phyloP scores from a whole-genome alignment of 1,140 invertebrate genomes.

The Augochlora pura region DNA sequence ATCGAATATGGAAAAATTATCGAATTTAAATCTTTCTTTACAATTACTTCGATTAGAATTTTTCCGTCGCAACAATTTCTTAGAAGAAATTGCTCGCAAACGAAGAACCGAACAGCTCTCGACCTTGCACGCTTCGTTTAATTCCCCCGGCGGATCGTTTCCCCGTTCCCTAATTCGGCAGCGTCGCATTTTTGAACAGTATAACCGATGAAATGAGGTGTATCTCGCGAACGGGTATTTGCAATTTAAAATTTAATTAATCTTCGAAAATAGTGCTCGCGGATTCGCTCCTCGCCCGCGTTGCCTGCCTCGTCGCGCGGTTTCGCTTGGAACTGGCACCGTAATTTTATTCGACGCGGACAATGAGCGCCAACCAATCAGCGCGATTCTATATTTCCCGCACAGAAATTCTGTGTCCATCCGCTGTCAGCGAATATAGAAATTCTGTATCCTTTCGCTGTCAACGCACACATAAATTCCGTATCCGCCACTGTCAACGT shows the following conservation, averaged over 20 bases:
- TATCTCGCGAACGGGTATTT: not conserved
- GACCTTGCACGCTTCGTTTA: not conserved
- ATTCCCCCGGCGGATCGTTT: not conserved
- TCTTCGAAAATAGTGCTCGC: not conserved
- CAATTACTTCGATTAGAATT: no score
- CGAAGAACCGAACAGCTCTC: not conserved
- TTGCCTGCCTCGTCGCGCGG: not conserved
- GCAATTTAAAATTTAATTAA: constrained; percentile 39
- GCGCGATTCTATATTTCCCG: no score
- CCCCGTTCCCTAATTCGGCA: not conserved
- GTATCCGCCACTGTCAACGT: no score
- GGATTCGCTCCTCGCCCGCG: not conserved
- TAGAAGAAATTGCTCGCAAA: not conserved
- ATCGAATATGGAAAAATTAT: no score
- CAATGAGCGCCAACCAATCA: not conserved
- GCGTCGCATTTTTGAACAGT: not conserved
- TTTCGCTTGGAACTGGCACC: not conserved
- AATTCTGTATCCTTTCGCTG: not conserved
- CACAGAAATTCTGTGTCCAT: no score
- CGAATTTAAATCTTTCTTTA: no score
- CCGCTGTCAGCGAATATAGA: no score
- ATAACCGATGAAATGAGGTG: not conserved
- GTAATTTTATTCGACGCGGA: not conserved
- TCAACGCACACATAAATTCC: no score
- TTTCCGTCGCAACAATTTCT: no score